These are phyloP conservation scores for Pseudococcus jackbeardsleyi DNA, from an alignment of 2,888 invertebrate species.

Conservation along the genomic window DNA sequence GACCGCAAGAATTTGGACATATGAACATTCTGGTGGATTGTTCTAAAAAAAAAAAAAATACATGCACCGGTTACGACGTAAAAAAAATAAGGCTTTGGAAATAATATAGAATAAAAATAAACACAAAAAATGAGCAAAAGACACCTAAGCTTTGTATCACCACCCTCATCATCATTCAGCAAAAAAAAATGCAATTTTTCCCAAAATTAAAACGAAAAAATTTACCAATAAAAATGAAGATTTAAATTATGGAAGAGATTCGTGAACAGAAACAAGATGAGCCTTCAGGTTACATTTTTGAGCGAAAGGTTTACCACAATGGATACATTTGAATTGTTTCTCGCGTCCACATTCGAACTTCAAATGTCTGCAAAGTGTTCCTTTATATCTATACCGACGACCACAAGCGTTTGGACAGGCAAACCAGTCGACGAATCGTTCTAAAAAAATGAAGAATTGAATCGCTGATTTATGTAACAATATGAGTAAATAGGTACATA, in stretches of 20 bases:
- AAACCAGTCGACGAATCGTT: neutral
- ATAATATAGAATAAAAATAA: neutral
- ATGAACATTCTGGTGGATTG: neutral
- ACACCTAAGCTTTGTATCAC: too few species aligned
- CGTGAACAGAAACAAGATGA: slow-evolving; percentile 57
- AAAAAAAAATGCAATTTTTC: neutral
- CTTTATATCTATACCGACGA: slow-evolving; percentile 64
- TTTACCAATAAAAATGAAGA: neutral
- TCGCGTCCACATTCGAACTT: neutral
- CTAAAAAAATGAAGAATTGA: neutral
- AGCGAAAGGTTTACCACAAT: slow-evolving; percentile 23
- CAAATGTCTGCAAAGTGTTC: slow-evolving; percentile 9
- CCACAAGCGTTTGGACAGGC: slow-evolving; percentile 63
- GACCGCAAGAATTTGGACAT: slow-evolving; percentile 60
- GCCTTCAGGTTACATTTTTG: slow-evolving; percentile 50
- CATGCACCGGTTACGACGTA: neutral
- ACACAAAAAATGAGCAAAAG: neutral
- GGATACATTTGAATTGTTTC: neutral
- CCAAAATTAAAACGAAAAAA: neutral
- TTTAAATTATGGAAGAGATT: too few species aligned
- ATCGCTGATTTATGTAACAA: too few species aligned
- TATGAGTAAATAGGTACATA: neutral
- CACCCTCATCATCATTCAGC: too few species aligned
- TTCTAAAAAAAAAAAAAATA: neutral
- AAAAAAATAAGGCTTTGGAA: neutral